Evolutionary conservation across 2,113 vertebrate species (phyloP), one percentile per base, ranked within the genome.

Genomic region (Rhombomys opimus): DNA sequence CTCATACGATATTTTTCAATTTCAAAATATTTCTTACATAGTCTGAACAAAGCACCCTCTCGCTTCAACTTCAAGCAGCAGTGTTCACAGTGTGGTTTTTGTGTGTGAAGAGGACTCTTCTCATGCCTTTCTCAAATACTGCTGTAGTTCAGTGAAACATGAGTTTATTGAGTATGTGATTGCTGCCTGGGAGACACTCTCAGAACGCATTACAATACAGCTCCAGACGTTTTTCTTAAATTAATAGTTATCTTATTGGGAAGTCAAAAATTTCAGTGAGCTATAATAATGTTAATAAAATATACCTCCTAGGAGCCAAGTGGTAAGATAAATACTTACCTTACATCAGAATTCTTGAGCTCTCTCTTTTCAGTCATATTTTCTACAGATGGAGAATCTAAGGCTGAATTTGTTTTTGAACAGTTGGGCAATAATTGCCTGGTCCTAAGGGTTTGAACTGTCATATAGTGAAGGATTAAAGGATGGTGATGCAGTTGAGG

Each of bases 61-160:
- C 1, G n/a, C 92, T 97, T 93, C 92, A 15, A 65, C 80, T 91
- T 92, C 30, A 61, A 35, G 72, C 20, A 8, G 46, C 38, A 52
- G 35, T 67, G 9, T 81, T 15, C 35, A 52, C 57, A 65, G 52
- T 10, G 5, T 61, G 32, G 54, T 52, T 94, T 57, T 32, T 54
- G 46, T 63, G 23, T 68, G 5, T 50, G 11, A 72, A 14, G 17
- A 89, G 14, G 18, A 87, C 73, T 87, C 59, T 84, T n/a, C 22
- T 5, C 20, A 11, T 17, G 4, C n/a, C 54, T 12, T 65, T 89
- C 23, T 7, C 27, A 87, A 89, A 54, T 25, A 23, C 5, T 7
- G 10, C 38, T 20, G 32, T 4, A 65, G 5, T 81, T 59, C 32
- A 14, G 3, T 63, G 65, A 46, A 93, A 84, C 70, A 25, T 2